phyloP scores from a whole-genome alignment of 2,113 vertebrate species.

The Fukomys damarensis region DNA sequence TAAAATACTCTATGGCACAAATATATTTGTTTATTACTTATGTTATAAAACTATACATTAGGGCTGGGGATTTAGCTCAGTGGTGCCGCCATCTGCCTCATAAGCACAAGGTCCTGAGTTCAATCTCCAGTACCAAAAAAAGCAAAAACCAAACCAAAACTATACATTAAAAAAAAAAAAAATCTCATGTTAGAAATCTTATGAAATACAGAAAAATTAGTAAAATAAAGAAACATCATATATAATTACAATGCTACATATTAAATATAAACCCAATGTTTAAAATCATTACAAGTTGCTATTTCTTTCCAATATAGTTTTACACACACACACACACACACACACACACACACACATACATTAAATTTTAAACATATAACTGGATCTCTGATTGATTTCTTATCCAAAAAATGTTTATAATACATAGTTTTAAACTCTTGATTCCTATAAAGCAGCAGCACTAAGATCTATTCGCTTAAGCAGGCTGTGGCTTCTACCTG shows the following conservation, averaged over 20 bases:
- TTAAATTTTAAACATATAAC: background rate
- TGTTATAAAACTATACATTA: background rate
- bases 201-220: background rate
- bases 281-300: background rate
- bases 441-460: background rate
- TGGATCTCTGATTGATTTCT: background rate
- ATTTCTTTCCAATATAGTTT: background rate
- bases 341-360: background rate
- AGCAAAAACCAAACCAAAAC: too few species aligned
- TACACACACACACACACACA: fast-evolving
- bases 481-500: too few species aligned
- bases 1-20: background rate
- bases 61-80: too few species aligned
- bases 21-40: background rate
- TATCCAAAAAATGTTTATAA: constrained; percentile 14
- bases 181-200: background rate
- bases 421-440: background rate
- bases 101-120: too few species aligned
- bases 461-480: background rate
- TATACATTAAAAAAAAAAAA: background rate
- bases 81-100: too few species aligned
- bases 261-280: background rate
- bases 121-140: too few species aligned
- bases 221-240: background rate
- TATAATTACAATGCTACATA: background rate